Conservation (phyloP, 1,140 invertebrate genomes). For the Caenorhabditis briggsae region DNA sequence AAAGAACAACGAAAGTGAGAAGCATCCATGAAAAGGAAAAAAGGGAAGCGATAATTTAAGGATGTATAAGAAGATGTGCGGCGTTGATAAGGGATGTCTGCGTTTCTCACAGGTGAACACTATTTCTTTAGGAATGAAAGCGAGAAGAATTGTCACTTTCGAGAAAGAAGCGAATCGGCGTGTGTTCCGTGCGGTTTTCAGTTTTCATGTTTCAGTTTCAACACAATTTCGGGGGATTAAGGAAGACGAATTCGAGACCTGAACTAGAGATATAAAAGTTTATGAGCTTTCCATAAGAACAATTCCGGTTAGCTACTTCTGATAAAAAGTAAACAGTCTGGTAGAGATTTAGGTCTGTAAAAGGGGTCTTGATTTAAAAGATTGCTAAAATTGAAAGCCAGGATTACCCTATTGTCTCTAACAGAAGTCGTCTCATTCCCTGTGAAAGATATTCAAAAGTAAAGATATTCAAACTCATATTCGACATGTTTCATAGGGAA, state of each 20-base stretch:
- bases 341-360: no score
- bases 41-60: slow-evolving; percentile 39
- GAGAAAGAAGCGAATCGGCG: background rate
- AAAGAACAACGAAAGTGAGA: slow-evolving; percentile 38
- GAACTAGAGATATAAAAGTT: background rate
- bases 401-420: no score
- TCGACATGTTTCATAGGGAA: no score
- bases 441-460: no score
- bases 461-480: no score
- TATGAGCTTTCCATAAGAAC: no score
- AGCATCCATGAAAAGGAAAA: slow-evolving; percentile 38
- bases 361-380: no score
- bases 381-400: no score
- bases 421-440: no score
- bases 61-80: slow-evolving; percentile 46
- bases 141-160: slow-evolving; percentile 47
- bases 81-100: slow-evolving; percentile 18
- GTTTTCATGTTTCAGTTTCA: slow-evolving; percentile 25
- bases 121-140: slow-evolving; percentile 8
- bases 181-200: slow-evolving; percentile 7
- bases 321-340: no score
- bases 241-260: background rate
- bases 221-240: slow-evolving; percentile 2
- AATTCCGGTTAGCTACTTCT: no score
- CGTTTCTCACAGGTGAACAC: slow-evolving; percentile 2